Base-by-base conservation (phyloP, 1,140 invertebrate species). In the Carcinoscorpius rotundicauda region DNA sequence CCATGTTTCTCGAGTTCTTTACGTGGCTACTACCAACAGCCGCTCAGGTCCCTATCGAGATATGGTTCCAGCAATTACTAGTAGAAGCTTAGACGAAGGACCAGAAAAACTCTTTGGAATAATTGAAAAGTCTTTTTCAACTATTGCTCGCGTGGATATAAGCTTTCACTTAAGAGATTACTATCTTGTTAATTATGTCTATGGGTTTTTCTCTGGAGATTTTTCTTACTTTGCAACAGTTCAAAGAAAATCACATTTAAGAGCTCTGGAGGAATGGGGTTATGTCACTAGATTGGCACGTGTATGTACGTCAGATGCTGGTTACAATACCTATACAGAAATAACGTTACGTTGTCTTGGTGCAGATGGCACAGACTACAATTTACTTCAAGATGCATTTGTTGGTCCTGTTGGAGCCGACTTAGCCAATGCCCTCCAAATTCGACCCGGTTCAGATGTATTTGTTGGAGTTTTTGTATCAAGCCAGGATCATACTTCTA, bases 201-300 rank as follows among this genome's bases (percentile, higher is more conserved):
- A 95, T 78, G 94, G 94, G 8, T 98, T 98, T 74, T 90, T 93
- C 76, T 89, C 91, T 3, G 91, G 87, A 72, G 87, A 91, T 66
- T 97, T 92, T 79, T 91, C 93, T 4, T 98, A 98, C 76, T 96
- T 97, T 79, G 84, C 95, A 9, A 85, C 94, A 55, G 91, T 97
- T 48, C 95, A 98, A 77, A 95, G 94, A 75, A 85, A 88, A 71
- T 93, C 89, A 4, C 88, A 91, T 74, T 80, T 93, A 48, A 86
- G 91, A 10, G 87, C 86, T 3, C 71, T 78, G 10, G 86, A 90
- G 73, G 91, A 93, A 72, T 91, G 94, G 75, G 92, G 92, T 5
- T 97, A 93, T 79, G 86, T 93, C 50, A 89, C 93, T 0, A 84
- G 93, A 50, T 78, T 97, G 67, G 89, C 92, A 0, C 82, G 94